Percentiles rank a stretch among this genome's conserved stretches.
These are phyloP conservation scores for Drosophila prosaltans DNA, from an alignment of 1,140 invertebrate species.

Conservation along the genomic window DNA sequence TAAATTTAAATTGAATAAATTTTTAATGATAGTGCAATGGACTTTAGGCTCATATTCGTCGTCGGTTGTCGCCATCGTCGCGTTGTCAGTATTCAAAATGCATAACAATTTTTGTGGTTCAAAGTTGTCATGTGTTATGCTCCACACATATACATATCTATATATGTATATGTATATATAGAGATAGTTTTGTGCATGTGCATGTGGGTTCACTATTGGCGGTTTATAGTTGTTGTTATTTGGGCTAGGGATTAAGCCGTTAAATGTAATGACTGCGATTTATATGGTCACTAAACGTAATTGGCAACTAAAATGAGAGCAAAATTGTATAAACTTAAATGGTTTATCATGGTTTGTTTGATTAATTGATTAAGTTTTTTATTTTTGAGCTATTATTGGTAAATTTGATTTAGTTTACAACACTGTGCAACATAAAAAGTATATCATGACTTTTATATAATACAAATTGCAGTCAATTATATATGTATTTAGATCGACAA, in stretches of 20 bases:
- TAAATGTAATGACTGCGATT: slow-evolving; percentile 70
- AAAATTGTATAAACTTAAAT: slow-evolving; percentile 46
- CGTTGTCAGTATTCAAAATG: slow-evolving; percentile 22
- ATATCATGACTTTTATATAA: neutral
- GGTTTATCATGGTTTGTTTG: slow-evolving; percentile 9
- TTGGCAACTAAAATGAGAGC: slow-evolving; percentile 58
- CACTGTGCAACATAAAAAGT: too few relatives aligned
- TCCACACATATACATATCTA: neutral
- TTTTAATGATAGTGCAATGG: slow-evolving; percentile 75
- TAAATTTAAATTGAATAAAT: slow-evolving; percentile 81
- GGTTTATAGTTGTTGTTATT: slow-evolving; percentile 38
- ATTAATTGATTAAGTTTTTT: slow-evolving; percentile 22
- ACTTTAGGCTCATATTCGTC: slow-evolving; percentile 33
- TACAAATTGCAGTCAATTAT: neutral
- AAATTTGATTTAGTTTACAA: neutral
- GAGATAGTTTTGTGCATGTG: neutral
- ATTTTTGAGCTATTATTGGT: neutral
- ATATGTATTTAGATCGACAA: neutral
- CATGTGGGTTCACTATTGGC: slow-evolving; percentile 33
- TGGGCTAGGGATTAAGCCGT: slow-evolving; percentile 57
- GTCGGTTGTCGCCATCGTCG: slow-evolving; percentile 28
- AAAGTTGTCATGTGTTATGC: slow-evolving; percentile 30
- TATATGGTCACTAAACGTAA: slow-evolving; percentile 57
- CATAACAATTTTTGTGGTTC: slow-evolving; percentile 46
- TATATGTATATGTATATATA: neutral